Conservation (phyloP, 2,888 invertebrate species). For the Acanthosoma haemorrhoidale region DNA sequence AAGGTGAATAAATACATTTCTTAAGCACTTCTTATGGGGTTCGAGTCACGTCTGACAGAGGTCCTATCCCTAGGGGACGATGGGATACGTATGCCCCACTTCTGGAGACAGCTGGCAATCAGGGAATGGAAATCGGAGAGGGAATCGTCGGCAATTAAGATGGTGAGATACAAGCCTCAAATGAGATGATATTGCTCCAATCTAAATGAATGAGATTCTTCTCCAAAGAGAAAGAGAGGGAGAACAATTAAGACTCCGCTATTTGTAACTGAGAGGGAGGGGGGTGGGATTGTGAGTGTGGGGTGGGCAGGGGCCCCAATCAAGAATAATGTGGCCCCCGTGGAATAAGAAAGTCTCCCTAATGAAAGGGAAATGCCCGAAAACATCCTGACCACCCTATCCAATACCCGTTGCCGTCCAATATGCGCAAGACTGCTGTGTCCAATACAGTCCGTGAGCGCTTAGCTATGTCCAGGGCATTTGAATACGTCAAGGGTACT, state of each 20-base stretch:
- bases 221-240: neutral
- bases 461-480: too few relatives aligned
- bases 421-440: neutral
- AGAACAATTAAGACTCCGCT: neutral
- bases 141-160: neutral
- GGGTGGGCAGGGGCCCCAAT: neutral
- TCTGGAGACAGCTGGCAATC: neutral
- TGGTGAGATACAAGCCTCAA: neutral
- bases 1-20: neutral
- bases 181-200: constrained; percentile 4
- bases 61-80: neutral
- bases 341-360: neutral
- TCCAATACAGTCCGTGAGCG: constrained; percentile 6
- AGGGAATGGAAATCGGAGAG: neutral
- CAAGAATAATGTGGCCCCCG: constrained; percentile 14
- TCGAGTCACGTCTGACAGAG: neutral
- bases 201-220: neutral
- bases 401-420: neutral
- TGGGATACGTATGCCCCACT: too few relatives aligned
- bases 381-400: neutral
- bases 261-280: neutral
- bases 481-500: too few relatives aligned
- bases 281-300: neutral
- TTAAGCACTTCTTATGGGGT: neutral
- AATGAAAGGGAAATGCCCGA: constrained; percentile 12